Base-by-base conservation (phyloP, 2,888 invertebrate genomes). In the Eretmocerus hayati region DNA sequence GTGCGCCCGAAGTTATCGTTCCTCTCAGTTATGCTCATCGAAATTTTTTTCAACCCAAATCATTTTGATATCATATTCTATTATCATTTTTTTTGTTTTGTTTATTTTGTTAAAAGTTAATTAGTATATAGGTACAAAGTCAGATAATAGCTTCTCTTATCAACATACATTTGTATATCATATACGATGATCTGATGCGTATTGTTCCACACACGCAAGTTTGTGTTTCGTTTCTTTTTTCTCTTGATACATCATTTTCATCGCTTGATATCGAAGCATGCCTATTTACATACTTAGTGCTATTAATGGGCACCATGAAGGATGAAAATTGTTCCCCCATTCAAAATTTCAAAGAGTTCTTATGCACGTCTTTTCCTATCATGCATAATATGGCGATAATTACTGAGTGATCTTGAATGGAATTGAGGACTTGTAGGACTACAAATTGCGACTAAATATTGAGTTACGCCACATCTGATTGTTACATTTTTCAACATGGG, bases 61-160 rank as follows among this genome's bases (percentile, higher is more conserved):
- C n/a, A n/a, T n/a, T n/a, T n/a, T n/a, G n/a, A n/a, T n/a, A n/a
- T n/a, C n/a, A n/a, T n/a, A n/a, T n/a, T n/a, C n/a, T n/a, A n/a
- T n/a, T 18, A 21, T 32, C 5, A 23, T 8, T 16, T 26, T 26
- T 44, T 37, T 45, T 36, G 33, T 50, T 51, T 50, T 35, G 18
- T 51, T 53, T 50, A 48, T 60, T 59, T 58, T 58, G 58, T 60
- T 63, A 59, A 62, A 59, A 57, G 54, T 61, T 62, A 64, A 66
- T 63, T 64, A 63, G 60, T 64, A 59, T 63, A 66, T 67, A 68
- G 63, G 65, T 68, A 68, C 66, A 67, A 69, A 68, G 65, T 67
- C 62, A 60, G 61, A 65, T 66, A 65, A 63, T 65, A 65, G 63
- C 67, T 64, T 56, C 56, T 58, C 58, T 56, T 58, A 53, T 56